A percentile compares a stretch with the other conserved stretches of the same genome.
phyloP scores from a whole-genome alignment of 1,140 invertebrate genomes.

The Pachypeltis micranthus region DNA sequence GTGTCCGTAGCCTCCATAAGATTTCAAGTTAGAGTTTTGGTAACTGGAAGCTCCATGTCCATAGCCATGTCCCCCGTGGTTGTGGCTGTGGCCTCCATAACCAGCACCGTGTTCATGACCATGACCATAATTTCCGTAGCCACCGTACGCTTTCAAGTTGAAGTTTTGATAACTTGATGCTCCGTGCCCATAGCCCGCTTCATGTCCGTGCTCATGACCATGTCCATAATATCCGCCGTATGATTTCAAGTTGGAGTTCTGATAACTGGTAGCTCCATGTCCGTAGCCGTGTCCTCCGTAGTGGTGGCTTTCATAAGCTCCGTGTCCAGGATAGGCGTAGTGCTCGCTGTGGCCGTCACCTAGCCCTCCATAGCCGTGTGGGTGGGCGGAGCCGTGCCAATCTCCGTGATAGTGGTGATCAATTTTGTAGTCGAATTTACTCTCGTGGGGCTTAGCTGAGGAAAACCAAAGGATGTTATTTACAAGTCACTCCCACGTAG shows the following conservation, averaged over 20 bases:
- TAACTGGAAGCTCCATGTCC: conserved; percentile 3
- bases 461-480: too few species aligned
- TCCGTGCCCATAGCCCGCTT: background rate
- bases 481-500: too few species aligned
- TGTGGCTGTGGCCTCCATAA: background rate
- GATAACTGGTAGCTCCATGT: background rate
- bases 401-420: conserved; percentile 6
- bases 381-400: background rate
- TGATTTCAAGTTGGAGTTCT: background rate
- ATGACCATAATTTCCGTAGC: background rate
- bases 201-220: background rate
- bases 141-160: background rate
- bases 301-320: too few species aligned
- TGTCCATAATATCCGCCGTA: background rate
- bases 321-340: conserved; percentile 5
- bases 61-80: too few species aligned
- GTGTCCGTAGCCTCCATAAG: conserved; percentile 6
- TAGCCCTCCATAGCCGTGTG: conserved; percentile 12
- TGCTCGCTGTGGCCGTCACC: conserved; percentile 8
- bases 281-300: too few species aligned
- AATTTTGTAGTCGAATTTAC: conserved; percentile 8
- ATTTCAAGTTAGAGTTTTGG: too few species aligned
- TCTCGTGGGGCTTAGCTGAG: conserved; percentile 8
- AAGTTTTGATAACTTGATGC: too few species aligned
- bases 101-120: background rate